Percentiles rank a stretch among this genome's conserved stretches.
These are phyloP conservation scores for Epinephelus coioides DNA, from an alignment of 2,797 vertebrate genomes.

Conservation along the genomic window DNA sequence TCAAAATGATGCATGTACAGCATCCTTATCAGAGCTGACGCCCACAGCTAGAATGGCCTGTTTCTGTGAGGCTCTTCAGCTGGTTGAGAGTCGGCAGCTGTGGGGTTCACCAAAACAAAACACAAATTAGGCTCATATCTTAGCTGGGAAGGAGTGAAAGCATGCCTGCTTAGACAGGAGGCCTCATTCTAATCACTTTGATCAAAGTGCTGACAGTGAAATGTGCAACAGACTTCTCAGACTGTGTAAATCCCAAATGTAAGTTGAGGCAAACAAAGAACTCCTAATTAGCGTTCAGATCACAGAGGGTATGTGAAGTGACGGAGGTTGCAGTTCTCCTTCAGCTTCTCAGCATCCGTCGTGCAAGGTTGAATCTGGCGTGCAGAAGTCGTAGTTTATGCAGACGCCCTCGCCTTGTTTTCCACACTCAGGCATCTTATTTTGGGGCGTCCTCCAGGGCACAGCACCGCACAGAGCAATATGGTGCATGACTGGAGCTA, in stretches of 20 bases:
- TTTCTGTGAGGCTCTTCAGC: constrained; percentile 40
- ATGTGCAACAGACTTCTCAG: constrained; percentile 65
- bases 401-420: constrained; percentile 47
- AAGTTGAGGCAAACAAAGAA: constrained; percentile 76
- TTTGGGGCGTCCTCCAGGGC: constrained; percentile 57
- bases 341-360: constrained; percentile 43
- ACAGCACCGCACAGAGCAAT: constrained; percentile 5
- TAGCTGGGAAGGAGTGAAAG: constrained; percentile 37
- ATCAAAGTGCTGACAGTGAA: constrained; percentile 78
- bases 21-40: constrained; percentile 32
- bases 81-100: constrained; percentile 53
- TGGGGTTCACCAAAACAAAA: constrained; percentile 61
- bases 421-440: constrained; percentile 43
- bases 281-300: constrained; percentile 74
- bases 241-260: constrained; percentile 71
- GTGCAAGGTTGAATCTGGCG: constrained; percentile 47
- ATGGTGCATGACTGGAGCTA: constrained; percentile 22
- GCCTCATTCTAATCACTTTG: constrained; percentile 73
- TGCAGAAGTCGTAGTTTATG: constrained; percentile 44
- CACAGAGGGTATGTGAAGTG: constrained; percentile 54
- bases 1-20: constrained; percentile 47
- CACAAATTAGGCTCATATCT: constrained; percentile 62
- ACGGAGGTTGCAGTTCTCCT: constrained; percentile 54
- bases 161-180: constrained; percentile 69
- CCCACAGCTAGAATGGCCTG: constrained; percentile 10